Conservation (phyloP, 2,888 invertebrate genomes). For the Liodrosophila aerea region DNA sequence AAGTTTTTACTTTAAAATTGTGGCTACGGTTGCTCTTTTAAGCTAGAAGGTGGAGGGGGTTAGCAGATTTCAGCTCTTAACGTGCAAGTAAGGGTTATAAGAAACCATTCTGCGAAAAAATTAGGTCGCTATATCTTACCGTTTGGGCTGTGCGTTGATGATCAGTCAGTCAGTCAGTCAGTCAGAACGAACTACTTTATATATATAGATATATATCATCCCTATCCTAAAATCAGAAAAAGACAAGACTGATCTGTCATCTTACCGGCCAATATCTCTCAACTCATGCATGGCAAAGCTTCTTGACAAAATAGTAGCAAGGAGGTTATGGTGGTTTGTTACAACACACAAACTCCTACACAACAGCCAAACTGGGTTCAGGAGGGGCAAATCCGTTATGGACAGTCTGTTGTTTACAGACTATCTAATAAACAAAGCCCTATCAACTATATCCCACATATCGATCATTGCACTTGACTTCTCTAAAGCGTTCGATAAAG, state of each 20-base stretch:
- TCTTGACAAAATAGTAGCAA: slow-evolving; percentile 7
- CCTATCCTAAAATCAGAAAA: slow-evolving; percentile 3
- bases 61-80: too few species aligned
- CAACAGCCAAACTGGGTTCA: slow-evolving; percentile 1
- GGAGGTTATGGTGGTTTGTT: slow-evolving; percentile 6
- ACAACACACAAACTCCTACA: not conserved
- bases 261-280: slow-evolving; percentile 8
- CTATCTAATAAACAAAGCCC: not conserved
- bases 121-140: too few species aligned
- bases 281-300: slow-evolving; percentile 8
- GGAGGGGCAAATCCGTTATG: slow-evolving; percentile 3
- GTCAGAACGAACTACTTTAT: too few species aligned
- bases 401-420: slow-evolving; percentile 1
- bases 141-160: too few species aligned
- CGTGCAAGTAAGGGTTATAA: too few species aligned
- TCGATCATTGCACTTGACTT: slow-evolving; percentile 3
- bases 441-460: not conserved
- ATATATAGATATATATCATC: too few species aligned
- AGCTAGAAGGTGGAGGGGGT: too few species aligned
- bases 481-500: slow-evolving; percentile 3
- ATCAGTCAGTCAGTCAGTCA: too few species aligned
- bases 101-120: too few species aligned
- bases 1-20: too few species aligned
- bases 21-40: too few species aligned
- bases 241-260: not conserved